Evolutionary conservation across 2,797 vertebrate genomes (phyloP).

Genomic region (Sciaenops ocellatus): DNA sequence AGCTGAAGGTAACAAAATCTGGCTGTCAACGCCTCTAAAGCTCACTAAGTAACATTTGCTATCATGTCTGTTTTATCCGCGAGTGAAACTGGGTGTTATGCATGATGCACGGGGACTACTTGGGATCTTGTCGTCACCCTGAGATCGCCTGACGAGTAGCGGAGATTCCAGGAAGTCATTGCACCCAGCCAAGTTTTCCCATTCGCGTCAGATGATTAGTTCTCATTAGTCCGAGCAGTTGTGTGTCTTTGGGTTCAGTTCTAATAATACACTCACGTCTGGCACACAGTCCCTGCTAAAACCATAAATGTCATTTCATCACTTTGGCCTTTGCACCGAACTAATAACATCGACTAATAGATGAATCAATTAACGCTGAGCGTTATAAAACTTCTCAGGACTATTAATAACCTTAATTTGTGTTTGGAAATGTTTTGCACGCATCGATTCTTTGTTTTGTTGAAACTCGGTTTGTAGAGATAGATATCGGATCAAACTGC

Average conservation of each 20-base stretch:
- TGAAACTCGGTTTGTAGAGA: conserved; percentile 3
- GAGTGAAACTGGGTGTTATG: not conserved
- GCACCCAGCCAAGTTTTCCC: not conserved
- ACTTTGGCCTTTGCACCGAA: not conserved
- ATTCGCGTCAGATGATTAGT: too few species aligned
- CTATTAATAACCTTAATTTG: not conserved
- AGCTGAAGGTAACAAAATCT: not conserved
- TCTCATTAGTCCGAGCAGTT: too few species aligned
- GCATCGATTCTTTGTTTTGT: not conserved
- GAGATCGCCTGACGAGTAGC: not conserved
- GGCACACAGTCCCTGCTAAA: not conserved
- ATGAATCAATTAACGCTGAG: not conserved
- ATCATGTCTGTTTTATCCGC: not conserved
- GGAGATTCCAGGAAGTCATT: not conserved
- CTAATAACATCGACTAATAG: not conserved
- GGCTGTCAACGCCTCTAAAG: not conserved
- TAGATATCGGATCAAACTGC: conserved; percentile 34
- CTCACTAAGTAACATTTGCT: too few species aligned
- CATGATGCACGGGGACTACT: not conserved
- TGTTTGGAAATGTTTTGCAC: not conserved
- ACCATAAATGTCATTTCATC: too few species aligned
- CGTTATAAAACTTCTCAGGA: not conserved
- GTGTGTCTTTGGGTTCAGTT: too few species aligned
- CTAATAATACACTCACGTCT: not conserved
- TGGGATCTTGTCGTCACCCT: not conserved